Conservation (phyloP, 2,888 invertebrate genomes). For the Caenorhabditis drosophilae region DNA sequence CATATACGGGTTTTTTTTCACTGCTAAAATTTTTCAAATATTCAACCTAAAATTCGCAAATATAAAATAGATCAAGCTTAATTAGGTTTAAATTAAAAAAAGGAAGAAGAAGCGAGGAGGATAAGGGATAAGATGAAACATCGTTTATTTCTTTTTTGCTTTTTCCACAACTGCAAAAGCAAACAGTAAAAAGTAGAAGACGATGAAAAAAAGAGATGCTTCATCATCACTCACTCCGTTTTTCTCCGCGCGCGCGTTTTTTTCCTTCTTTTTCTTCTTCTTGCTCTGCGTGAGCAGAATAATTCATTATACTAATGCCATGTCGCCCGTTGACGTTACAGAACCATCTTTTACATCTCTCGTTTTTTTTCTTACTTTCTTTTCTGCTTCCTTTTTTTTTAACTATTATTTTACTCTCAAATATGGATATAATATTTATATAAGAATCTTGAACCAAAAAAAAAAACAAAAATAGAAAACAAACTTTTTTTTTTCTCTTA, state of each 20-base stretch:
- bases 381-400: background rate
- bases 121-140: no score
- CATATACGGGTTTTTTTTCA: background rate
- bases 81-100: no score
- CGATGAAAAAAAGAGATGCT: background rate
- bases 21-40: background rate
- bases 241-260: background rate
- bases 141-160: constrained; percentile 2
- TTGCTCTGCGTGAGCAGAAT: constrained; percentile 41
- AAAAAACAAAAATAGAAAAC: no score
- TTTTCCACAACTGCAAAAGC: no score
- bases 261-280: constrained; percentile 2
- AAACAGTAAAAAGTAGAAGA: no score
- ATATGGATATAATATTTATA: no score
- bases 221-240: background rate
- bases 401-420: no score
- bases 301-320: constrained; percentile 43
- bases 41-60: background rate
- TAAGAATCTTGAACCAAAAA: no score
- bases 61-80: background rate
- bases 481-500: no score
- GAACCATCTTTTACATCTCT: background rate
- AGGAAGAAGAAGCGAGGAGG: no score
- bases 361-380: constrained; percentile 7
- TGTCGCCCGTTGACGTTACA: background rate